Evolutionary conservation across 2,113 vertebrate genomes (phyloP).

Genomic region (Cyphomyrus plagiostoma): DNA sequence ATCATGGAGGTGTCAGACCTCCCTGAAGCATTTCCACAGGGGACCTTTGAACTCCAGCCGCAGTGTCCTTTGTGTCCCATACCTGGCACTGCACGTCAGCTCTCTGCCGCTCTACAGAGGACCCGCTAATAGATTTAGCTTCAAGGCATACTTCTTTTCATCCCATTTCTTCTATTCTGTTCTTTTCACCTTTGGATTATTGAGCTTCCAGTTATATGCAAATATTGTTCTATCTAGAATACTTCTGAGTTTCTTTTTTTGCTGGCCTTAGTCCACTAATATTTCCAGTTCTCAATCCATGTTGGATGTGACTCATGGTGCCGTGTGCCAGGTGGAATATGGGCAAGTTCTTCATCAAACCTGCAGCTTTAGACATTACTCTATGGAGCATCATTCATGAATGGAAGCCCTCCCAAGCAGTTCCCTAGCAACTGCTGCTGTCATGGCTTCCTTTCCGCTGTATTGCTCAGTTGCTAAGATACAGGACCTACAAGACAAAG

Average conservation of each 20-base stretch:
- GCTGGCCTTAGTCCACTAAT: conserved; percentile 58
- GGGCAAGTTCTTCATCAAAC: conserved; percentile 57
- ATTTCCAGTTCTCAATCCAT: conserved; percentile 51
- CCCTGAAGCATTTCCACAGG: conserved; percentile 47
- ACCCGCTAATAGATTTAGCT: conserved; percentile 70
- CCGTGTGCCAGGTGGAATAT: conserved; percentile 49
- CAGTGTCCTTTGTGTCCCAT: conserved; percentile 65
- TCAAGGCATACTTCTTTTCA: conserved; percentile 64
- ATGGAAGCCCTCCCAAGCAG: conserved; percentile 63
- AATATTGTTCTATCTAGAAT: conserved; percentile 56
- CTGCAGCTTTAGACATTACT: conserved; percentile 64
- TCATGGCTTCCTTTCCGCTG: conserved; percentile 53
- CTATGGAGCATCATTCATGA: conserved; percentile 57
- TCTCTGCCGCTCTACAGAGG: conserved; percentile 47
- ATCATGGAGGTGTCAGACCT: not conserved
- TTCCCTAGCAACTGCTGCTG: conserved; percentile 72
- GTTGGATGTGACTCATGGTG: conserved; percentile 59
- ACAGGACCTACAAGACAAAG: conserved; percentile 58
- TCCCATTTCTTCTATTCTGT: conserved; percentile 53
- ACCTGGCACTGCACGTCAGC: conserved; percentile 57
- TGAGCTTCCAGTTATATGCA: conserved; percentile 65
- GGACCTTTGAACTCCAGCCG: conserved; percentile 47
- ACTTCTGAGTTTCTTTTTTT: conserved; percentile 38
- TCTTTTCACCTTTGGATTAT: conserved; percentile 67
- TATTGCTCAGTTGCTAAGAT: conserved; percentile 68